Evolutionary conservation across 2,113 vertebrate species (phyloP).

Genomic region (Psephotus haematonotus): DNA sequence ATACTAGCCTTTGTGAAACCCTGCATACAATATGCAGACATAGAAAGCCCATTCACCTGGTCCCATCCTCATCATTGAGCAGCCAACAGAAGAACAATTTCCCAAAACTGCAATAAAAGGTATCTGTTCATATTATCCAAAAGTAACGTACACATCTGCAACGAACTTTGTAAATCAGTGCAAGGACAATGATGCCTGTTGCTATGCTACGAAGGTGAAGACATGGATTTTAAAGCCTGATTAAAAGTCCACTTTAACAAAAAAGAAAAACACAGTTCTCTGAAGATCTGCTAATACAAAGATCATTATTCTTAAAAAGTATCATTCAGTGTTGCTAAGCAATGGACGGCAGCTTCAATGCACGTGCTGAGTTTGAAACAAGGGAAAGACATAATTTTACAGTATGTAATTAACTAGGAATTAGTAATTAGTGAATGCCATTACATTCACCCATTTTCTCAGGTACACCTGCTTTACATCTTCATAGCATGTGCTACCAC

Average conservation of each 20-base stretch:
- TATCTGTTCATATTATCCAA: background rate
- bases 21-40: rapidly evolving
- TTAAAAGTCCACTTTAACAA: background rate
- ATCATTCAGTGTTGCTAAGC: conserved; percentile 18
- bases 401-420: background rate
- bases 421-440: background rate
- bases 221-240: background rate
- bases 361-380: background rate
- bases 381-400: background rate
- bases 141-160: background rate
- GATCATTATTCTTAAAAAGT: background rate
- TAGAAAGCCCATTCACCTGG: background rate
- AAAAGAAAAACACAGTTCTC: background rate
- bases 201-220: background rate
- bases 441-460: background rate
- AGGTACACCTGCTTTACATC: background rate
- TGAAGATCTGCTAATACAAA: background rate
- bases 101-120: background rate
- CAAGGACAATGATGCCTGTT: background rate
- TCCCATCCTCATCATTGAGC: background rate
- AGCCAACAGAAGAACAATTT: background rate
- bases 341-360: background rate
- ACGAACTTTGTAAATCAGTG: background rate
- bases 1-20: background rate
- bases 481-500: background rate